A percentile compares a stretch with the other conserved stretches of the same genome.
Evolutionary conservation across 1,140 invertebrate species (phyloP).

Genomic region (Agrypnia vestita): DNA sequence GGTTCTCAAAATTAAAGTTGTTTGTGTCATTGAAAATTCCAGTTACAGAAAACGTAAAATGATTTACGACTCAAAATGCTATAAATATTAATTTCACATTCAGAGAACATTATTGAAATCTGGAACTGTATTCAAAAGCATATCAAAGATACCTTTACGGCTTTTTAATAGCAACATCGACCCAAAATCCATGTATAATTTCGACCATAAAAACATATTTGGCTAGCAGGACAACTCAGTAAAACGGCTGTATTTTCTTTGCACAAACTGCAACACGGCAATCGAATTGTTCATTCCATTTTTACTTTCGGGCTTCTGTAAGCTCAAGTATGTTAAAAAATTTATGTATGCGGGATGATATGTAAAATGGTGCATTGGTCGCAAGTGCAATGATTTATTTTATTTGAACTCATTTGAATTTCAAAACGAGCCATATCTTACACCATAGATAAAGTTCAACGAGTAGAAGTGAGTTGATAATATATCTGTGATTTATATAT

Average conservation of each 20-base stretch:
- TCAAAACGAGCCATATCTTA: slow-evolving; percentile 36
- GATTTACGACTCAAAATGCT: slow-evolving; percentile 8
- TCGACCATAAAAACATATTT: too few species aligned
- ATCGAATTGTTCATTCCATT: too few species aligned
- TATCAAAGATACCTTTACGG: slow-evolving; percentile 3
- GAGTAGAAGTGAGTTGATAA: slow-evolving; percentile 5
- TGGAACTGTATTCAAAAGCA: slow-evolving; percentile 4
- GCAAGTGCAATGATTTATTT: slow-evolving; percentile 53
- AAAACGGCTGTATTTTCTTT: too few species aligned
- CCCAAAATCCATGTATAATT: too few species aligned
- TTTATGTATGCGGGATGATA: too few species aligned
- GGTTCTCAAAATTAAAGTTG: too few species aligned
- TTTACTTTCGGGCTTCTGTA: too few species aligned
- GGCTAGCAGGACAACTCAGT: too few species aligned
- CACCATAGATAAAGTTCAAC: slow-evolving; percentile 14
- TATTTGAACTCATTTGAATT: slow-evolving; percentile 54
- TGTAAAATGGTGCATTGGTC: slow-evolving; percentile 5
- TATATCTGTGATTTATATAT: slow-evolving; percentile 8
- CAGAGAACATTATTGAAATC: slow-evolving; percentile 23
- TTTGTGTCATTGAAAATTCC: slow-evolving; percentile 5
- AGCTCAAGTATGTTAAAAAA: too few species aligned
- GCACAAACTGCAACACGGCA: too few species aligned
- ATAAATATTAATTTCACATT: slow-evolving; percentile 29
- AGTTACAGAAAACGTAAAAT: background rate
- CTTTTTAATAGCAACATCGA: too few species aligned